Evolutionary conservation across 2,888 invertebrate species (phyloP), one percentile per base, ranked within the genome.

Genomic region (Torymus texanus): DNA sequence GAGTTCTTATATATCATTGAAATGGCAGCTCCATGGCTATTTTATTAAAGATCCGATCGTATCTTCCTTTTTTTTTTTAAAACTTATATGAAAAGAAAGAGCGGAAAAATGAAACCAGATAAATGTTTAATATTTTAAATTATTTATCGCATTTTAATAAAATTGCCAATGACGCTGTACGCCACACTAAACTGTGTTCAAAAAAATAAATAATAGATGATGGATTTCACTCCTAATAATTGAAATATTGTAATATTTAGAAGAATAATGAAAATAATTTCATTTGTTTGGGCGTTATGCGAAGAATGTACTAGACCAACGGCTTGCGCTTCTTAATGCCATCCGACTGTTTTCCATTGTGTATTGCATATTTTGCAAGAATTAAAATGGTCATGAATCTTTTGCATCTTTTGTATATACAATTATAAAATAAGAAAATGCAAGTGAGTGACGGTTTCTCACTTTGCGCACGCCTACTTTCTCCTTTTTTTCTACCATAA

Each of bases 151-250:
- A 67, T 79, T 83, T 83, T 76, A 78, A 83, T 87, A 86, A 87
- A 88, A 87, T 88, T 86, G 87, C 86, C 87, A 86, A 84, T 86
- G 85, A 85, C 78, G 84, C 86, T 87, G 85, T 84, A 85, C 87
- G 87, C 88, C 90, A 90, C 88, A 87, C 87, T 88, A 88, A 87
- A 89, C 88, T 90, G 90, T 90, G 90, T 90, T 90, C 90, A 89
- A 88, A 87, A 86, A 55, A 78, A 70, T 50, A 75, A 78, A 74
- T 78, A 79, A 63, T 83, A 82, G 80, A 84, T 81, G 80, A 82
- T 81, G 75, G 84, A 86, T 81, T 85, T 85, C 83, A 83, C 84
- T 85, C 84, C 81, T 84, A 85, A 85, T 84, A 83, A 74, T 70
- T 71, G 16, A 75, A 76, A 71, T 53, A 79, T 70, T 79, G 74